These are phyloP conservation scores for Mormyrops boulengeri DNA, from an alignment of 2,797 vertebrate genomes.

Conservation along the genomic window DNA sequence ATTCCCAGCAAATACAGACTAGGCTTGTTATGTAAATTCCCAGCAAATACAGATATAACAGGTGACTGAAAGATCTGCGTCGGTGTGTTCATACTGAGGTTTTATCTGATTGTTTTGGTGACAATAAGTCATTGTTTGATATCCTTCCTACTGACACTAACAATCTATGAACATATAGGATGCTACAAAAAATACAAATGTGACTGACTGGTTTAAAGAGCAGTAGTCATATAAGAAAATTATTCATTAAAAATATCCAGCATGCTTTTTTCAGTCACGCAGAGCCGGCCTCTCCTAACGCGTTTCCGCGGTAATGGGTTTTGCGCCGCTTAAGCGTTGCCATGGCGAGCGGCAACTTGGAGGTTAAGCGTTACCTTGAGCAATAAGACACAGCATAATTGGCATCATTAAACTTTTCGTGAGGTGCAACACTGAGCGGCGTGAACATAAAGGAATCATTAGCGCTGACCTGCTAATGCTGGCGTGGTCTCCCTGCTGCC, in stretches of 20 bases:
- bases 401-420: conserved; percentile 33
- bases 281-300: not conserved
- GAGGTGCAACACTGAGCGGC: conserved; percentile 25
- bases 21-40: not conserved
- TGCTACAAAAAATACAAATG: not conserved
- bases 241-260: not conserved
- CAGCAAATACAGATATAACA: not conserved
- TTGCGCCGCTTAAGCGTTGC: conserved; percentile 20
- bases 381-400: conserved; percentile 28
- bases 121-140: not conserved
- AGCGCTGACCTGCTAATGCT: conserved; percentile 16
- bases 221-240: not conserved
- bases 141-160: not conserved
- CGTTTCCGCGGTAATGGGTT: conserved; percentile 23
- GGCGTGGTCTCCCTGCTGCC: not conserved
- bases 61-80: not conserved
- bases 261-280: conserved; percentile 5
- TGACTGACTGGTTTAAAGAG: not conserved
- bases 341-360: conserved; percentile 27
- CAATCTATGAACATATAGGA: not conserved
- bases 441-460: conserved; percentile 25
- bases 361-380: conserved; percentile 23
- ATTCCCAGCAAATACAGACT: not conserved
- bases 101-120: not conserved
- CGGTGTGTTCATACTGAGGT: not conserved